phyloP scores from a whole-genome alignment of 2,888 invertebrate species.

The Mythimna ferrago region DNA sequence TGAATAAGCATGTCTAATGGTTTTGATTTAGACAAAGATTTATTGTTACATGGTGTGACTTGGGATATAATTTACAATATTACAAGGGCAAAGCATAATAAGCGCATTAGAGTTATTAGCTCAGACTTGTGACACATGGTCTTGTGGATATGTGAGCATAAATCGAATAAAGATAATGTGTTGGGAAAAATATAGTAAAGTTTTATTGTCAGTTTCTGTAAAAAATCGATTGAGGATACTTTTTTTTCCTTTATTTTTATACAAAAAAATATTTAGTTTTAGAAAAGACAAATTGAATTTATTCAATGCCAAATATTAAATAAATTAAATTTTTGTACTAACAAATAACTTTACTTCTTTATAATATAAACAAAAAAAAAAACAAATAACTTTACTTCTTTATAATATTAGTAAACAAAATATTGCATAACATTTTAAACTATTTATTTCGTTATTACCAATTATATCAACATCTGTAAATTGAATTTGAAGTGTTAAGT shows the following conservation, averaged over 20 bases:
- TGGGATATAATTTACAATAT: slow-evolving; percentile 64
- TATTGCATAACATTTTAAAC: no score
- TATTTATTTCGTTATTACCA: background rate
- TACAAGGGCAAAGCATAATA: slow-evolving; percentile 66
- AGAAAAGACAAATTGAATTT: no score
- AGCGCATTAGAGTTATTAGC: slow-evolving; percentile 69
- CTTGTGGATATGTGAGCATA: slow-evolving; percentile 1
- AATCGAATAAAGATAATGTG: background rate
- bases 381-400: no score
- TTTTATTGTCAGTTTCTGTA: background rate
- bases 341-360: no score
- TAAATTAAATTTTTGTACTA: background rate
- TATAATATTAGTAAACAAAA: background rate
- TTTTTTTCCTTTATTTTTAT: background rate
- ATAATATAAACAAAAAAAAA: no score
- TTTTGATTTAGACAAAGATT: slow-evolving; percentile 57
- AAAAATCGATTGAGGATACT: background rate
- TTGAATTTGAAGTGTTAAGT: background rate
- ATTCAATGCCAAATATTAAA: no score
- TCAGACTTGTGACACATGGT: slow-evolving; percentile 48
- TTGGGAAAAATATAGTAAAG: background rate
- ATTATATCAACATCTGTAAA: background rate
- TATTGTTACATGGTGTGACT: slow-evolving; percentile 54
- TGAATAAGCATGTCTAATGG: slow-evolving; percentile 43
- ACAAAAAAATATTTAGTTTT: no score